A percentile compares a stretch with the other conserved stretches of the same genome.
Evolutionary conservation across 2,888 invertebrate species (phyloP).

Genomic region (Pheosia gnoma): DNA sequence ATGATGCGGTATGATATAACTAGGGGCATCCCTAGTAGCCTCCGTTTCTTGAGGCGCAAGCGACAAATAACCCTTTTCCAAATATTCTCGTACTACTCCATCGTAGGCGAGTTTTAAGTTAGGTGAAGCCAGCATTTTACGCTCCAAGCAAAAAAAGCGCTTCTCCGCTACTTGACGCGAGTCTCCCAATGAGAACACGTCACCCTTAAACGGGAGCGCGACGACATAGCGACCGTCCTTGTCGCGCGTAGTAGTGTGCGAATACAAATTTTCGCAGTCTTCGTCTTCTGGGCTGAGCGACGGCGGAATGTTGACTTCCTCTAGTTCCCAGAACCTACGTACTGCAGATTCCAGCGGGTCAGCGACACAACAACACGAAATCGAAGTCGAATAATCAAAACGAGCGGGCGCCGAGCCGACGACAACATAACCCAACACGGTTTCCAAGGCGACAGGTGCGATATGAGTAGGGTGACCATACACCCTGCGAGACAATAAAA

Average conservation of each 20-base stretch:
- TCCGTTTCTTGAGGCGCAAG: constrained; percentile 1
- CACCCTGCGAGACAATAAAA: constrained; percentile 2
- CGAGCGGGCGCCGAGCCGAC: constrained; percentile 2
- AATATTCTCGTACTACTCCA: constrained; percentile 18
- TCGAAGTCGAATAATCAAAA: not conserved
- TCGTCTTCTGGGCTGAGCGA: constrained; percentile 1
- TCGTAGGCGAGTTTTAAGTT: constrained; percentile 15
- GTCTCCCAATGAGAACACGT: not conserved
- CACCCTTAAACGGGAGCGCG: not conserved
- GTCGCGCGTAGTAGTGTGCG: not conserved
- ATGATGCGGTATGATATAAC: constrained; percentile 16
- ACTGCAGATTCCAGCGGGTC: not conserved
- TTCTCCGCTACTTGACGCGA: not conserved
- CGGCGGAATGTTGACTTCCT: constrained; percentile 1
- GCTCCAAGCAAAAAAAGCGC: not conserved
- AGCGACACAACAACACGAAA: not conserved
- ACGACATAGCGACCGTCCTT: not conserved
- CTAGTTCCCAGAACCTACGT: too few species aligned
- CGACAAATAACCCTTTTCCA: constrained; percentile 11
- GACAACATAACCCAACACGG: constrained; percentile 5
- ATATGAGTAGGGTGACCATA: not conserved
- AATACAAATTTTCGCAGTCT: not conserved
- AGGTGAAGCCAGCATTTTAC: constrained; percentile 3
- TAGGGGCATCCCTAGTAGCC: not conserved
- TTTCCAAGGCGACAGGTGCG: constrained; percentile 1